Evolutionary conservation across 2,888 invertebrate genomes (phyloP).

Genomic region (Callosobruchus maculatus): DNA sequence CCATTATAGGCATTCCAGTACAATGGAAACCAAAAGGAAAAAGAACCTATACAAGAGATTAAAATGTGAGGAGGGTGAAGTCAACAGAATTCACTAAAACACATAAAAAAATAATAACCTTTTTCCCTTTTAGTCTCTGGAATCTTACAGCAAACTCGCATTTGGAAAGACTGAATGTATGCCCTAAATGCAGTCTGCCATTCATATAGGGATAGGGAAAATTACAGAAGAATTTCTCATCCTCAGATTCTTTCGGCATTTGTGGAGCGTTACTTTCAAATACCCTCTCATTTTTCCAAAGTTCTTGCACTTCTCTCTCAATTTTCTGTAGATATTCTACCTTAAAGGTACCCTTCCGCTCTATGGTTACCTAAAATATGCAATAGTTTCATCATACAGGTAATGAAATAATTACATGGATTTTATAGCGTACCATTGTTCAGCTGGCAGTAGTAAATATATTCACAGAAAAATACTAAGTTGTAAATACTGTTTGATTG

Average conservation of each 20-base stretch:
- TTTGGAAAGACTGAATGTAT: conserved; percentile 95
- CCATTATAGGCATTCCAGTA: conserved; percentile 99
- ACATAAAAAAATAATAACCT: too few relatives aligned
- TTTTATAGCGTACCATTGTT: not conserved
- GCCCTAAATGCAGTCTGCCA: conserved; percentile 94
- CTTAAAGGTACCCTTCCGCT: conserved; percentile 94
- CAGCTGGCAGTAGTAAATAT: not conserved
- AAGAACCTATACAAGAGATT: conserved; percentile 54
- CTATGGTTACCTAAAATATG: conserved; percentile 41
- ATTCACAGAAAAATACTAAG: not conserved
- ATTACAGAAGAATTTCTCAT: conserved; percentile 87
- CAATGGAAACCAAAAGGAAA: conserved; percentile 99
- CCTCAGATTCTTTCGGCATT: conserved; percentile 52
- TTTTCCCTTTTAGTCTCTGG: conserved; percentile 87
- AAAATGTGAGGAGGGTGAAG: not conserved
- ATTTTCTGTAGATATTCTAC: conserved; percentile 88
- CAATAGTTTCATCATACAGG: not conserved
- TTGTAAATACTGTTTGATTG: not conserved
- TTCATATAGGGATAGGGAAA: conserved; percentile 99
- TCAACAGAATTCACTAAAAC: not conserved
- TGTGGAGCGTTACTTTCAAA: conserved; percentile 81
- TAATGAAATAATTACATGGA: not conserved
- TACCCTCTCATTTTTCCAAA: conserved; percentile 77
- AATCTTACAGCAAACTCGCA: conserved; percentile 95
- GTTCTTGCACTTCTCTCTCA: conserved; percentile 78